Evolutionary conservation across 2,888 invertebrate genomes (phyloP).

Genomic region (Lepeophtheirus nordmannii): DNA sequence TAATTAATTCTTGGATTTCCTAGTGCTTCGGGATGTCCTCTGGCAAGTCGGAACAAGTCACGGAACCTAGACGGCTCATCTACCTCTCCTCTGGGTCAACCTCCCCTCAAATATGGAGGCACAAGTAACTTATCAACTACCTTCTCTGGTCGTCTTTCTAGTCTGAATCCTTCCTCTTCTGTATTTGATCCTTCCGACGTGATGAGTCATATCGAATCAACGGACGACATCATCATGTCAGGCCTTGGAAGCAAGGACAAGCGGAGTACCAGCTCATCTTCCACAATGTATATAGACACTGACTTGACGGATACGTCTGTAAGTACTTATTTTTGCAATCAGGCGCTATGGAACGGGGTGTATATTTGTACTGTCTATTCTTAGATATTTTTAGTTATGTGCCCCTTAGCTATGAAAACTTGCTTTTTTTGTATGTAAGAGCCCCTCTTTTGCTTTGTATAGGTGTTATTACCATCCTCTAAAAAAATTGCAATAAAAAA

Average conservation of each 20-base stretch:
- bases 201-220: not conserved
- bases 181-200: not conserved
- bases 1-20: conserved; percentile 28
- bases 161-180: not conserved
- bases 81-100: conserved; percentile 10
- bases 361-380: too few species aligned
- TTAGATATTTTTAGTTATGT: too few species aligned
- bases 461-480: too few species aligned
- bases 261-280: not conserved
- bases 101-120: not conserved
- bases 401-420: too few species aligned
- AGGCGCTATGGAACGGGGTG: too few species aligned
- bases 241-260: not conserved
- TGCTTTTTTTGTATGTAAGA: too few species aligned
- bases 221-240: not conserved
- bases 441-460: too few species aligned
- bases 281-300: not conserved
- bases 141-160: conserved; percentile 5
- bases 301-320: not conserved
- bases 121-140: not conserved
- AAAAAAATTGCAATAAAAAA: too few species aligned
- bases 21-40: conserved; percentile 91
- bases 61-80: conserved; percentile 50
- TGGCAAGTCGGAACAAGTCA: conserved; percentile 84
- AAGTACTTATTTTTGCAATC: not conserved